phyloP scores from a whole-genome alignment of 1,140 invertebrate species.

The Ips nitidus region DNA sequence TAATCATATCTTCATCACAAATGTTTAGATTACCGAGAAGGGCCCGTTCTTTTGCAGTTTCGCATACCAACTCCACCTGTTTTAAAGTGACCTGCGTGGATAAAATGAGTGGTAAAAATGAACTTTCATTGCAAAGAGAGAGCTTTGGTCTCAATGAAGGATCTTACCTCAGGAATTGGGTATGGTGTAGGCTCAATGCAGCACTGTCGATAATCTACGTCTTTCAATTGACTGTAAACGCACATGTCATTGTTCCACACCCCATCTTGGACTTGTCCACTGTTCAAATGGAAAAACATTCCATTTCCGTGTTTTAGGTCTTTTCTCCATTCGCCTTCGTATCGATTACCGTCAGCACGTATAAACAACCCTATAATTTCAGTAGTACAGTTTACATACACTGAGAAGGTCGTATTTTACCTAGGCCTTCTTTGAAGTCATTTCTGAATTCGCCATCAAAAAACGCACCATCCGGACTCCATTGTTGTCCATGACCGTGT shows the following conservation, averaged over 20 bases:
- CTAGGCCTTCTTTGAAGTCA: slow-evolving; percentile 49
- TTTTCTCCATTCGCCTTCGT: slow-evolving; percentile 61
- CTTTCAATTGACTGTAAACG: slow-evolving; percentile 56
- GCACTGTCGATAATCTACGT: slow-evolving; percentile 59
- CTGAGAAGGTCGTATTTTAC: slow-evolving; percentile 9
- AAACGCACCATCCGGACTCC: slow-evolving; percentile 58
- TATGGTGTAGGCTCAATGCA: slow-evolving; percentile 56
- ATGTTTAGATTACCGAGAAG: not conserved
- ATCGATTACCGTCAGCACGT: slow-evolving; percentile 59
- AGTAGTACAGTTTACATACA: not conserved
- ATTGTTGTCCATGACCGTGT: slow-evolving; percentile 66
- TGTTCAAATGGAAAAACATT: slow-evolving; percentile 61
- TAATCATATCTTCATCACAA: no score
- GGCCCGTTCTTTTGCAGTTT: not conserved
- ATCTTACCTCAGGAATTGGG: slow-evolving; percentile 57
- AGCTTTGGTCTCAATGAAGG: no score
- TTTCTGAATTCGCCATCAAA: slow-evolving; percentile 60
- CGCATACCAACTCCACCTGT: not conserved
- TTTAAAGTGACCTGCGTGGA: not conserved
- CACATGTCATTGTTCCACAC: slow-evolving; percentile 58
- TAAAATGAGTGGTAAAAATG: no score
- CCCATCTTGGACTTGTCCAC: slow-evolving; percentile 63
- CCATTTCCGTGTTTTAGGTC: slow-evolving; percentile 61
- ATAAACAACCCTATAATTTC: slow-evolving; percentile 39
- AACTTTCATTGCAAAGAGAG: no score